Evolutionary conservation across 2,113 vertebrate species (phyloP), one percentile per base, ranked within the genome.

Genomic region (Embiotoca jacksoni): DNA sequence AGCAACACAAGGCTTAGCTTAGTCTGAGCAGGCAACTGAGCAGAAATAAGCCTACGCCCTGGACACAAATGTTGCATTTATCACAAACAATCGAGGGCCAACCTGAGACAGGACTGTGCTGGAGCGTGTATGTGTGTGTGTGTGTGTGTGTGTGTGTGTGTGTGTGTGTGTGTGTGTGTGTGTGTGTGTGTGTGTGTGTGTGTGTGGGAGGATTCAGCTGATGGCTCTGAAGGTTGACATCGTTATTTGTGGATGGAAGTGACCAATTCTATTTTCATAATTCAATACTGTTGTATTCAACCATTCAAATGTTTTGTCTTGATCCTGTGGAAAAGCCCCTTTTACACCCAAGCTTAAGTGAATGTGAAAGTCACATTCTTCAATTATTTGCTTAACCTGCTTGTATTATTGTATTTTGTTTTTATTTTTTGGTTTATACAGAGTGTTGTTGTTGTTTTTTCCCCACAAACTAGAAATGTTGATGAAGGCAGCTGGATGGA

Each of bases 1-100:
- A 89, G 88, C 86, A 88, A 78, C 77, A 90, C 80, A 86, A 82
- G 92, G 90, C 87, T 91, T 89, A 92, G 91, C 86, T 85, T 87
- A 93, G 91, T 89, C 77, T 73, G 83, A 88, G 83, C 75, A 80
- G 84, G 90, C 81, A 90, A 88, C 86, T 89, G 89, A 93, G 91
- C 88, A 90, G 85, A 92, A 92, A 90, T 85, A 88, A 91, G 81
- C 85, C 80, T 52, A 56, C 79, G 75, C 72, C 75, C 81, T 66
- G 78, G 58, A 80, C 72, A 83, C 84, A 83, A 87, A 89, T 65
- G 80, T 85, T 69, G 81, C 75, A 44, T 82, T 89, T 91, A 91
- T 89, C 85, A 62, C 82, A 69, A 77, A 92, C 80, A 86, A 81
- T 66, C 86, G 50, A 59, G 68, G 62, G 67, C 65, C 65, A 61